A percentile compares a stretch with the other conserved stretches of the same genome.
These are phyloP conservation scores for Lagenorhynchus albirostris DNA, from an alignment of 2,113 vertebrate species.

Conservation along the genomic window DNA sequence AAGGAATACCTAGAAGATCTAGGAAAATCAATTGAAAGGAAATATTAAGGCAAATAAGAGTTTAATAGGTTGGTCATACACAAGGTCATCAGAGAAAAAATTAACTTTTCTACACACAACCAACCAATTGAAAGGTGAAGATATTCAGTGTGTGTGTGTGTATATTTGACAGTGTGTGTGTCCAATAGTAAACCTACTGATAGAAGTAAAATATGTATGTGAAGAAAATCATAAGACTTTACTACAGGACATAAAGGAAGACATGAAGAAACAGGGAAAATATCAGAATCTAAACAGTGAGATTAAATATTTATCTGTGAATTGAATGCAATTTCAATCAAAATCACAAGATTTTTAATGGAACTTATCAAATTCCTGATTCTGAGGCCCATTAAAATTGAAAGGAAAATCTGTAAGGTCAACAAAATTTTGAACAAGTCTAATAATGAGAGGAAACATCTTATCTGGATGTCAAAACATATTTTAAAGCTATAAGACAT, in stretches of 20 bases:
- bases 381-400: neutral
- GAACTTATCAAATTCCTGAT: neutral
- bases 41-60: neutral
- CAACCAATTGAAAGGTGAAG: neutral
- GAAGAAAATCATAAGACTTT: neutral
- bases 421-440: neutral
- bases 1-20: neutral
- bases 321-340: neutral
- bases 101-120: neutral
- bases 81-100: neutral
- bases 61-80: neutral
- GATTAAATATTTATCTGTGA: neutral
- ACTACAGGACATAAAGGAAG: neutral
- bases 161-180: neutral
- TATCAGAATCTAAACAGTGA: neutral
- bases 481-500: neutral
- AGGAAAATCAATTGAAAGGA: neutral
- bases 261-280: neutral
- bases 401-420: neutral
- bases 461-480: neutral
- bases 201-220: neutral
- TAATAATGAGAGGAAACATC: neutral
- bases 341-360: neutral
- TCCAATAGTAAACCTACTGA: neutral
- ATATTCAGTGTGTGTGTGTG: neutral